Base-by-base conservation (phyloP, 2,113 vertebrate genomes). In the Halichoerus grypus region DNA sequence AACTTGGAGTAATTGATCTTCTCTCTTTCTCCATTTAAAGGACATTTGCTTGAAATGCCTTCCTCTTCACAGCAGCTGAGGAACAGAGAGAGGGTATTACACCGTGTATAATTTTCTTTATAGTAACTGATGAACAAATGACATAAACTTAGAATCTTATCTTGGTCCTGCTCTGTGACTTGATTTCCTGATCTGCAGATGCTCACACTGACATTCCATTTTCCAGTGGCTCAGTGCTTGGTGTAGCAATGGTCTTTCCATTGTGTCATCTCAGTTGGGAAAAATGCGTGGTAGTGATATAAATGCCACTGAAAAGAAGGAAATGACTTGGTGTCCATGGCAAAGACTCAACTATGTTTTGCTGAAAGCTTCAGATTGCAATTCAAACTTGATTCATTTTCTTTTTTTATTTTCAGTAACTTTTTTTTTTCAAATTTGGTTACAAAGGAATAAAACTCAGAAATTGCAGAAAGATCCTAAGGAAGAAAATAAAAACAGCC, bases 291-390 rank as follows among this genome's bases (percentile, higher is more conserved):
- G n/a, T 61, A 94, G 61, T 33, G 53, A 59, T 89, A 77, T 61
- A 15, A 72, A 84, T 10, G 51, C 93, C 33, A 33, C 0, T 0
- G 51, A 96, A 88, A 96, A 96, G 89, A 98, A 97, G 88, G 88
- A 97, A 97, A 88, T 96, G 1, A 83, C 53, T 55, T 81, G 49
- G 59, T 98, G 14, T 72, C n/a, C 46, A 0, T 84, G 82, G 89
- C 94, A 98, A 97, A 95, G 63, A 87, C 63, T 93, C 97, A 97
- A 42, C 63, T 89, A 74, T 87, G 88, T 51, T 80, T 72, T 74
- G 28, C 42, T 49, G 85, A 95, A 91, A 95, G 85, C 86, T 93
- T 63, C 46, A 85, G 39, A 69, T 89, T 89, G 53, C 42, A 96
- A 82, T 96, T 85, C 76, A 91, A 88, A 82, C 53, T 94, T 53